phyloP scores from a whole-genome alignment of 2,113 vertebrate species.

The Brachypteracias leptosomus region DNA sequence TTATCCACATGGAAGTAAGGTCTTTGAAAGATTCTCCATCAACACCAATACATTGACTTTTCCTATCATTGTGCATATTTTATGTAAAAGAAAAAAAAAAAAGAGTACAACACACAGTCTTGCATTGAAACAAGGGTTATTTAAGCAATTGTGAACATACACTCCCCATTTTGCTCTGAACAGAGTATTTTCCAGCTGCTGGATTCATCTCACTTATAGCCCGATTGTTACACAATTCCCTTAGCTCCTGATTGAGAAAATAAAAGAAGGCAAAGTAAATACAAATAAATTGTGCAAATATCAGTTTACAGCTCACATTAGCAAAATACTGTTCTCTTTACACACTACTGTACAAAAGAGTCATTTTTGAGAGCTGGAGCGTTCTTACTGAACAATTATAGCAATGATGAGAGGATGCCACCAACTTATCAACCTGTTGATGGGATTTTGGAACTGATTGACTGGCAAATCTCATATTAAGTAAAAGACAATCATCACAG shows the following conservation, averaged over 20 bases:
- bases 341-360: not conserved
- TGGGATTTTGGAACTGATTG: not conserved
- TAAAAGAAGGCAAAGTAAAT: not conserved
- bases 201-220: conserved; percentile 1
- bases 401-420: not conserved
- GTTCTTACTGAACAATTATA: not conserved
- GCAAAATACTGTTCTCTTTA: not conserved
- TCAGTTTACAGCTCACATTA: not conserved
- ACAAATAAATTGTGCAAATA: conserved; percentile 28
- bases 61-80: not conserved
- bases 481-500: not conserved
- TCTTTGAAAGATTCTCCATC: conserved; percentile 44
- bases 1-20: conserved; percentile 62
- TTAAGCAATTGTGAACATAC: conserved; percentile 13
- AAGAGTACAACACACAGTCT: not conserved
- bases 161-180: not conserved
- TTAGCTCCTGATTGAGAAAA: not conserved
- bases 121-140: conserved; percentile 37
- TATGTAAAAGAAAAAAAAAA: not conserved
- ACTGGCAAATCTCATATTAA: not conserved
- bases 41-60: conserved; percentile 6
- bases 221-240: conserved; percentile 16
- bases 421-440: not conserved
- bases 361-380: not conserved
- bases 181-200: not conserved